Evolutionary conservation across 2,888 invertebrate species (phyloP).

Genomic region (Chrysolina americana): DNA sequence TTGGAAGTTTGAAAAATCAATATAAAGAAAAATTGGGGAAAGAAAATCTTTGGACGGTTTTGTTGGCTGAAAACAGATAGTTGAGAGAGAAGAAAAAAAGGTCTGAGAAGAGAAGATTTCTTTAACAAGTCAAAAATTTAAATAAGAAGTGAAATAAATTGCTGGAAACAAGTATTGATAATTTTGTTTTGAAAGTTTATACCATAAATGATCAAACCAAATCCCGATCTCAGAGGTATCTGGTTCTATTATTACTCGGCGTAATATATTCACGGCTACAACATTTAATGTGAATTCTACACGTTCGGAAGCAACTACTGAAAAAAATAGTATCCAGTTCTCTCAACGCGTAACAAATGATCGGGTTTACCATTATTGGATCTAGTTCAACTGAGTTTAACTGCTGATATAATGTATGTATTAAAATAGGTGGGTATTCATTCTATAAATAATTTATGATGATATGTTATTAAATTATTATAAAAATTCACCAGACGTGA

Average conservation of each 20-base stretch:
- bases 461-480: conserved; percentile 15
- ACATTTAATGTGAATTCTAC: not conserved
- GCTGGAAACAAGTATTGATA: too few species aligned
- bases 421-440: conserved; percentile 11
- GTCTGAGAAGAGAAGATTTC: too few species aligned
- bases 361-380: conserved; percentile 13
- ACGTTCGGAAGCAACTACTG: conserved; percentile 5
- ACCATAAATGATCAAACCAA: not conserved
- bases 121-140: too few species aligned
- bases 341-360: conserved; percentile 18
- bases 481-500: conserved; percentile 8
- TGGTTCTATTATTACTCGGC: not conserved
- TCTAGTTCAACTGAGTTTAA: conserved; percentile 9
- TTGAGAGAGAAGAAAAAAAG: too few species aligned
- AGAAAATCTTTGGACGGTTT: too few species aligned
- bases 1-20: too few species aligned
- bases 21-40: too few species aligned
- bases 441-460: conserved; percentile 4
- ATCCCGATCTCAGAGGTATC: not conserved
- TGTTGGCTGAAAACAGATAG: too few species aligned
- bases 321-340: conserved; percentile 1
- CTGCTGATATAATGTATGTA: conserved; percentile 16
- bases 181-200: not conserved
- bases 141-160: too few species aligned
- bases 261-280: not conserved